Conservation (phyloP, 2,113 vertebrate genomes). For the Platycercus adscitus region DNA sequence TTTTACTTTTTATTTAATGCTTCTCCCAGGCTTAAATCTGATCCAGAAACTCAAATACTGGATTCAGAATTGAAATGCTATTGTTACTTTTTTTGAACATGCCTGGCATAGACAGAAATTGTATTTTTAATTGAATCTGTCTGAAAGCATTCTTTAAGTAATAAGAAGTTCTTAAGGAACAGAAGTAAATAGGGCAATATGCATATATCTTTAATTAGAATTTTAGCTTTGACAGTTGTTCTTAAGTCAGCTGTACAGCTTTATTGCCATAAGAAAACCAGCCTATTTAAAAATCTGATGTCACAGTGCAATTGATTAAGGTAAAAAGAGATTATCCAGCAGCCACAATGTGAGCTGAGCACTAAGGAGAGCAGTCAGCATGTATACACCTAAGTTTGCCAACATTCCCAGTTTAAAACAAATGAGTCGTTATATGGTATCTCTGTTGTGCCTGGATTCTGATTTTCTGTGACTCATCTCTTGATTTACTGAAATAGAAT, state of each 20-base stretch:
- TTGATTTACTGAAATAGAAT: slow-evolving; percentile 48
- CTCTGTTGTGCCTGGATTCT: slow-evolving; percentile 48
- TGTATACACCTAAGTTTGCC: neutral
- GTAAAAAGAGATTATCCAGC: slow-evolving; percentile 3
- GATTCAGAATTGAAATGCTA: neutral
- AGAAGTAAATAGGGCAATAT: neutral
- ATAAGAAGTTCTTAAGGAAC: slow-evolving; percentile 1
- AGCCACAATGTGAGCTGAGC: neutral
- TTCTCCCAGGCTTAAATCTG: neutral
- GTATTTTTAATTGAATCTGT: neutral
- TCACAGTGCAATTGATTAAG: neutral
- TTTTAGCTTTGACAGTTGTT: neutral
- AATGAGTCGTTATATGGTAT: slow-evolving; percentile 11
- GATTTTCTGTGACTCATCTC: slow-evolving; percentile 34
- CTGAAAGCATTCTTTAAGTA: slow-evolving; percentile 17
- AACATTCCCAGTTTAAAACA: slow-evolving; percentile 11
- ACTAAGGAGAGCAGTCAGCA: slow-evolving; percentile 18
- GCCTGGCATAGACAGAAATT: neutral
- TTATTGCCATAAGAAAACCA: neutral
- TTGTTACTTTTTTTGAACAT: neutral
- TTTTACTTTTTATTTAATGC: neutral
- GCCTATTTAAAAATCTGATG: neutral
- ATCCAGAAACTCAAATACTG: neutral
- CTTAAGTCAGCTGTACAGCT: neutral
- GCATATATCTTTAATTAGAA: neutral